Conservation (phyloP, 2,113 vertebrate genomes). For the Leptosomus discolor region DNA sequence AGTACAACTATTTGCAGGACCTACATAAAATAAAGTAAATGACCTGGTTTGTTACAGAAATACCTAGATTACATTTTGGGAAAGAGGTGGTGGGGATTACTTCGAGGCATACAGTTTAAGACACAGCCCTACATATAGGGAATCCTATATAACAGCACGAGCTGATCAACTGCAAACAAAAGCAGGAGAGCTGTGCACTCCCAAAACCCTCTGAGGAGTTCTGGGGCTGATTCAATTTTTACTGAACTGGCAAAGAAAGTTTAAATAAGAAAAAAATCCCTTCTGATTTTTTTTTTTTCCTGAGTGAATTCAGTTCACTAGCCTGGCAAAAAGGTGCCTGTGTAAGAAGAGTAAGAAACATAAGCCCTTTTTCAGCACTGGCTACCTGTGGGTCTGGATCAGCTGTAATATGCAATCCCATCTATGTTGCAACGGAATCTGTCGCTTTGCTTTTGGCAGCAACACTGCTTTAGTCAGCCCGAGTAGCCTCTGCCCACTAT, state of each 20-base stretch:
- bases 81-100: background rate
- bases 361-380: background rate
- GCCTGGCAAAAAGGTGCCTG: background rate
- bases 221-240: background rate
- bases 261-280: background rate
- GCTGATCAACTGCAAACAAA: background rate
- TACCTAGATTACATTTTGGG: background rate
- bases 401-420: background rate
- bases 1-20: background rate
- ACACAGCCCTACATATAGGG: background rate
- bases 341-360: background rate
- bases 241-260: background rate
- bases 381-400: background rate
- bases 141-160: background rate
- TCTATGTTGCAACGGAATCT: background rate
- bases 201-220: background rate
- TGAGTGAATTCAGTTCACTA: background rate
- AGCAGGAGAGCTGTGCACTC: background rate
- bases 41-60: background rate
- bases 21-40: background rate
- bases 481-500: conserved; percentile 6
- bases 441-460: background rate
- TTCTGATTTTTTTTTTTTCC: background rate
- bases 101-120: background rate
- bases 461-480: background rate